Evolutionary conservation across 2,113 vertebrate genomes (phyloP).

Genomic region (Perognathus longimembris): DNA sequence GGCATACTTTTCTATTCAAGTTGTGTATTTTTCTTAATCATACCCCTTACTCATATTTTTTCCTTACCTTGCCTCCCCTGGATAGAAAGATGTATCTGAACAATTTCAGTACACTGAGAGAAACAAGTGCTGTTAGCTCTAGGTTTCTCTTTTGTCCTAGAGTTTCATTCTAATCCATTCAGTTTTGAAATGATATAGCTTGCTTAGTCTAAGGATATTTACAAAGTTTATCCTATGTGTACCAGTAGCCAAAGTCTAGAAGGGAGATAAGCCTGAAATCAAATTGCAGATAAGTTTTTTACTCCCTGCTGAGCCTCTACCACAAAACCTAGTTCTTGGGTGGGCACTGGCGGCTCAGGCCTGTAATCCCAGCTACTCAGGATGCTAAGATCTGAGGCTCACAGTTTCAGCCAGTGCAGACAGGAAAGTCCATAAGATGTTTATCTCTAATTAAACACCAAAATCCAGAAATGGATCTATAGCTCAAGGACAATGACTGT

Average conservation of each 20-base stretch:
- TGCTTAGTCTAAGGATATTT: neutral
- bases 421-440: too few relatives aligned
- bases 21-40: neutral
- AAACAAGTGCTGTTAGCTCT: neutral
- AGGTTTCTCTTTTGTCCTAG: neutral
- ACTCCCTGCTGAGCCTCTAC: neutral
- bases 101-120: neutral
- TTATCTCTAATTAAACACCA: too few relatives aligned
- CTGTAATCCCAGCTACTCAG: too few relatives aligned
- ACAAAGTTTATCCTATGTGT: neutral
- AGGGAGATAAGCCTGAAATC: neutral
- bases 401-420: too few relatives aligned
- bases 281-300: neutral
- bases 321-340: neutral
- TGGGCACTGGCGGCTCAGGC: too few relatives aligned
- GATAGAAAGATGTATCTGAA: neutral
- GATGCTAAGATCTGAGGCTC: too few relatives aligned
- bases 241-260: neutral
- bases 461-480: too few relatives aligned
- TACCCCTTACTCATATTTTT: neutral
- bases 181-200: neutral
- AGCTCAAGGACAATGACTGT: too few relatives aligned
- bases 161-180: neutral
- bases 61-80: neutral
- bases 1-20: neutral